Base-by-base conservation (phyloP, 30 jellyfish, hydroid and myxozoan species). In the Clytia hemisphaerica region DNA sequence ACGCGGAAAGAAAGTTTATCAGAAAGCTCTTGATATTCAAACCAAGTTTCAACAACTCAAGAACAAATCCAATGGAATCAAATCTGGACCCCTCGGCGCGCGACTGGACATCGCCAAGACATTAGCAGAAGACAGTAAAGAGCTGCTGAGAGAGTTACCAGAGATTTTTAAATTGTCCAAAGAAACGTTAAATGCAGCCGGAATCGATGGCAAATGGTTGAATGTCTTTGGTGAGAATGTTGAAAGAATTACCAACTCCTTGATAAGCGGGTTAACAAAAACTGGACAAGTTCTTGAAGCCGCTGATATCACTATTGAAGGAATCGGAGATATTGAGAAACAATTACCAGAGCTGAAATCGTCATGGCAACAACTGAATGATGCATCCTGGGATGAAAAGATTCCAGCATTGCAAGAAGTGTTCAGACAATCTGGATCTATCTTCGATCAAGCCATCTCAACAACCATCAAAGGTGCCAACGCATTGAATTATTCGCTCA, bases 341-440 rank as follows among this genome's bases (percentile, higher is more conserved):
- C 59, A 67, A 16, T 38, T 88, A 19, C 80, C 70, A 0, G 37
- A 45, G 16, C 71, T 88, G 14, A 80, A 75, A 38, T 72, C 45
- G 16, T 61, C 63, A 30, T 61, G 80, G 24, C 42, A 58, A 36
- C 61, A 58, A 2, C 4, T 88, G 16, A 45, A 45, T 6, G 72
- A 88, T 37, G 94, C 94, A 30, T 80, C 93, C 0, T 88, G 93
- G 94, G 77, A 73, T 22, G 40, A 68, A 22, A 88, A 80, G 58
- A 22, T 88, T 16, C 34, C 50, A 4, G 80, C 59, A 3, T 58
- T 61, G 2, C 72, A 66, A 46, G 54, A 49, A 28, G 77, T 71
- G n/a, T 81, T 82, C 44, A 4, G 54, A 30, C 35, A 58, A 4
- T 31, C 67, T 31, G 85, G 77, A 19, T 19, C 35, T 25, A 45